A percentile compares a stretch with the other conserved stretches of the same genome.
Conservation (phyloP, 2,113 vertebrate species). For the Tapirus terrestris region DNA sequence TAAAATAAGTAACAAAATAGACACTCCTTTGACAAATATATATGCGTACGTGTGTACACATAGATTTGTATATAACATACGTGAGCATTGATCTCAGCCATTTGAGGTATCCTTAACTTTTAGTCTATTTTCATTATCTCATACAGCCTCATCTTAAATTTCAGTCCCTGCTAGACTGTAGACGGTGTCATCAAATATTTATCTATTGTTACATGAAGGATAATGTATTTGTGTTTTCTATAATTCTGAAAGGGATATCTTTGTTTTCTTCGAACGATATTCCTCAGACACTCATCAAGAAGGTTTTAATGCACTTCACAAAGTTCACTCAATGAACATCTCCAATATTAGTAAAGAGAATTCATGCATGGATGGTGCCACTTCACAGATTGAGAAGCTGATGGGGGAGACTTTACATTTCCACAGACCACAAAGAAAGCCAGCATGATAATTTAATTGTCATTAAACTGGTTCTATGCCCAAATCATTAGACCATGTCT, state of each 20-base stretch:
- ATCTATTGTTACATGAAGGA: conserved; percentile 60
- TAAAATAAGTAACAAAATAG: conserved; percentile 47
- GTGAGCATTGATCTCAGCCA: background rate
- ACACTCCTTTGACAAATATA: background rate
- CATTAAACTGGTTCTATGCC: background rate
- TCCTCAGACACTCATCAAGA: background rate
- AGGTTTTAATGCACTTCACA: background rate
- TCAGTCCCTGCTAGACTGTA: background rate
- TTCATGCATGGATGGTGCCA: background rate
- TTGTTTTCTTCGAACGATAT: conserved; percentile 6
- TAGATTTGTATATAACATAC: background rate
- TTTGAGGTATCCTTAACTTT: conserved; percentile 24
- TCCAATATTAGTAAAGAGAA: background rate
- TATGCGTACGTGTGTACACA: background rate
- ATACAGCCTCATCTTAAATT: background rate
- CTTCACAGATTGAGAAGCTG: background rate
- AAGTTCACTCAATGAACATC: background rate
- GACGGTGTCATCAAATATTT: conserved; percentile 63
- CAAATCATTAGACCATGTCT: background rate
- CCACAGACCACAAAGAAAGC: background rate
- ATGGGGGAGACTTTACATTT: background rate
- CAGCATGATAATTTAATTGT: background rate
- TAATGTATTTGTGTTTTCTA: conserved; percentile 67
- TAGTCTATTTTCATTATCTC: background rate
- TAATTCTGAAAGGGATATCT: conserved; percentile 37